Conservation (phyloP, 2,113 vertebrate species). For the Vulpes lagopus region DNA sequence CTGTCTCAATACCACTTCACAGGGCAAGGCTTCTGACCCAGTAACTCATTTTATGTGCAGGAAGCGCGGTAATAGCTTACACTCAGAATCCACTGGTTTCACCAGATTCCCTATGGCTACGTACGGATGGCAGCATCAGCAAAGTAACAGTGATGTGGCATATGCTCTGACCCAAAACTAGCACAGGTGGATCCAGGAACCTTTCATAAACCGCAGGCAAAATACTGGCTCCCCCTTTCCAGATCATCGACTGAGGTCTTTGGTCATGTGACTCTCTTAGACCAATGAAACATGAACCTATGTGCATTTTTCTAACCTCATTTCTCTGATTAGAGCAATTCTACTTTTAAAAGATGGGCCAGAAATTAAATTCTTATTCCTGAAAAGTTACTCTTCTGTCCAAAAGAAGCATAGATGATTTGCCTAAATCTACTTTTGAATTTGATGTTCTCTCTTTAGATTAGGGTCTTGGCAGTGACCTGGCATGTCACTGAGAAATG, state of each 20-base stretch:
- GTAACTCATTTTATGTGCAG: not conserved
- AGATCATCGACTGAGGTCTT: not conserved
- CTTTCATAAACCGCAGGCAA: not conserved
- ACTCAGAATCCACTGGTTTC: not conserved
- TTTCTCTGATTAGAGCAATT: slow-evolving; percentile 5
- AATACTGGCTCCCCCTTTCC: not conserved
- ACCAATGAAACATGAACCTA: not conserved
- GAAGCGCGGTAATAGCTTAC: not conserved
- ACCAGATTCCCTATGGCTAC: not conserved
- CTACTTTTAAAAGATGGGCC: not conserved
- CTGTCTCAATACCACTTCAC: not conserved
- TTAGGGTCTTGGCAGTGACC: not conserved
- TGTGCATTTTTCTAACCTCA: not conserved
- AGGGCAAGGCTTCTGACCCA: not conserved
- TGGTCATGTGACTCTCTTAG: not conserved
- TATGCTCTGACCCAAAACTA: not conserved
- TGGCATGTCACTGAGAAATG: not conserved
- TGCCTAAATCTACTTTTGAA: slow-evolving; percentile 7
- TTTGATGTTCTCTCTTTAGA: not conserved
- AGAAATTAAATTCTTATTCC: not conserved
- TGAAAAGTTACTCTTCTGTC: not conserved
- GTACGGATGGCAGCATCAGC: not conserved
- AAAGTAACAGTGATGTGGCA: not conserved
- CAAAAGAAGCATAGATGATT: not conserved
- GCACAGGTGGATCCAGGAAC: not conserved